Conservation (phyloP, 2,888 invertebrate genomes). For the Geophilus truncorum region DNA sequence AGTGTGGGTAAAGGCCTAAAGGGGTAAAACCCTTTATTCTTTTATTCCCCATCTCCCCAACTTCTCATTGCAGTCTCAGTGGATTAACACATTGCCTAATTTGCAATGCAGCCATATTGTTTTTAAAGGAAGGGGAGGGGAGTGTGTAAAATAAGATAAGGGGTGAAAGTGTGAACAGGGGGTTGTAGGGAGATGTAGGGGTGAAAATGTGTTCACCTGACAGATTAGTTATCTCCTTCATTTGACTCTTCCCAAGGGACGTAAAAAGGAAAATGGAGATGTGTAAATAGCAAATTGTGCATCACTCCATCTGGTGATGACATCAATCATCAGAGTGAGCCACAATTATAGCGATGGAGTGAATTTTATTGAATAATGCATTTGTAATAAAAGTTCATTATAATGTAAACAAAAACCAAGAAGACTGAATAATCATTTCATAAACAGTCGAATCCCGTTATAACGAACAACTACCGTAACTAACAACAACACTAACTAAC, state of each 20-base stretch:
- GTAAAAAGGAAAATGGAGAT: background rate
- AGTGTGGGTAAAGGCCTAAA: background rate
- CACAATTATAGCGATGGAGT: background rate
- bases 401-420: too few species aligned
- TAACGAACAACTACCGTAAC: too few species aligned
- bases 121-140: background rate
- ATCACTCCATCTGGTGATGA: background rate
- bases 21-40: background rate
- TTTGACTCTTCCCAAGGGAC: background rate
- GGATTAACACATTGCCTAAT: background rate
- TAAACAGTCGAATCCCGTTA: too few species aligned
- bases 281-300: background rate
- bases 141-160: background rate
- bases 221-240: background rate
- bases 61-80: background rate
- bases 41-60: background rate
- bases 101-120: background rate
- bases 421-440: too few species aligned
- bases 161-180: background rate
- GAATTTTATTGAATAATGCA: background rate
- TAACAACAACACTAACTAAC: too few species aligned
- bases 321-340: background rate
- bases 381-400: too few species aligned
- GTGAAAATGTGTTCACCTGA: conserved; percentile 1
- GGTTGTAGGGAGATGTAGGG: too few species aligned